Base-by-base conservation (phyloP, 2,113 vertebrate genomes). In the Macheiramphus alcinus region DNA sequence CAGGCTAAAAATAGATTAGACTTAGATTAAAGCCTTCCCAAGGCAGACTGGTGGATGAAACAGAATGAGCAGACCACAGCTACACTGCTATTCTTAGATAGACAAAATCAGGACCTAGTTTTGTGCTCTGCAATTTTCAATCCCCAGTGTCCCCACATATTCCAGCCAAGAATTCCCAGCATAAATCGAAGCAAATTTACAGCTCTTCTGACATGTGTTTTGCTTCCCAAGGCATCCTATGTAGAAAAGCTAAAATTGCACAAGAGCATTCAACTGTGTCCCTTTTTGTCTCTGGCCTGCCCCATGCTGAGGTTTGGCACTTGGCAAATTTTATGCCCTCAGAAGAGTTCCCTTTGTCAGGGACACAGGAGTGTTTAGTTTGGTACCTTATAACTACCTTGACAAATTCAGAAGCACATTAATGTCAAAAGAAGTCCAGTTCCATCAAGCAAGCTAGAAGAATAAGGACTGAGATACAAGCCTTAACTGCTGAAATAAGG, bases 1-100 rank as follows among this genome's bases (percentile, higher is more conserved):
- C 94, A 93, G 70, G 93, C 96, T 97, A 97, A 97, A 97, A 97
- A 97, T 95, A 97, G 95, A 90, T 96, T 88, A 94, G 95, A 50
- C 88, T 97, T 81, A 94, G 94, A 97, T 97, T 97, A 97, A 96
- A 97, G 86, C 93, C 89, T 93, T 97, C 94, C 91, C 94, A 96
- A 95, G 90, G 86, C 94, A 93, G 97, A 95, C 94, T 95, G 88
- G 96, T 84, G 95, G 88, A 94, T 0, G 1, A 90, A 97, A 36
- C 78, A 48, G 91, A 79, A 58, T 3, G 36, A 96, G 73, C 80
- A 97, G 95, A 91, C 84, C 87, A 94, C 63, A 88, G 83, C 83
- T 38, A 53, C 76, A 12, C 76, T 82, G 86, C 93, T 94, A 94
- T 97, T 94, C 97, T 96, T 95, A 97, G 96, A 93, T 17, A 94